A percentile compares a stretch with the other conserved stretches of the same genome.
phyloP scores from a whole-genome alignment of 2,113 vertebrate genomes.

The Acrocephalus kingi region DNA sequence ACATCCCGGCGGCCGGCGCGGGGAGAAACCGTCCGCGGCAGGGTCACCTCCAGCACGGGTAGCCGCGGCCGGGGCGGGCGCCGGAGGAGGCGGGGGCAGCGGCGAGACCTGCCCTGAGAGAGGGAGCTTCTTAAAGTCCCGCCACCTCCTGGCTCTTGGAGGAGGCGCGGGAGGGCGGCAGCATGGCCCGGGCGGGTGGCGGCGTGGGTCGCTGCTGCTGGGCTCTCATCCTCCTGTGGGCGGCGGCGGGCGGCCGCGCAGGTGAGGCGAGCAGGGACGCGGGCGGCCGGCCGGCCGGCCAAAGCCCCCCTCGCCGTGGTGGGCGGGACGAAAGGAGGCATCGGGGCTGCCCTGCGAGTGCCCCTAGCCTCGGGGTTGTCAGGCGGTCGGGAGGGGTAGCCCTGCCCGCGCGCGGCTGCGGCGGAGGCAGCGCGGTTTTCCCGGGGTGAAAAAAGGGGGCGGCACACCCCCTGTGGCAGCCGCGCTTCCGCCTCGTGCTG shows the following conservation, averaged over 20 bases:
- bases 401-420: background rate
- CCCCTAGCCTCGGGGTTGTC: background rate
- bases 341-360: background rate
- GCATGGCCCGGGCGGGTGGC: background rate
- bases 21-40: background rate
- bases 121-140: constrained; percentile 30
- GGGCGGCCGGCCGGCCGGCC: background rate
- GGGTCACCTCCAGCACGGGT: background rate
- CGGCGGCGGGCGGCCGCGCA: background rate
- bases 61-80: background rate
- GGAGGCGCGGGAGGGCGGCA: background rate
- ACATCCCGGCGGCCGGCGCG: no score
- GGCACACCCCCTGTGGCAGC: no score
- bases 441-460: no score
- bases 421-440: background rate
- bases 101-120: constrained; percentile 25
- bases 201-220: constrained; percentile 1
- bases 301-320: background rate
- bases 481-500: background rate
- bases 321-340: background rate
- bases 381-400: background rate
- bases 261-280: constrained; percentile 41
- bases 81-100: constrained; percentile 32
- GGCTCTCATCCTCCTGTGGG: constrained; percentile 43
- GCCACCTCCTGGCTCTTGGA: background rate